A percentile compares a stretch with the other conserved stretches of the same genome.
Conservation (phyloP, 2,888 invertebrate genomes). For the Phragmatobia fuliginosa region DNA sequence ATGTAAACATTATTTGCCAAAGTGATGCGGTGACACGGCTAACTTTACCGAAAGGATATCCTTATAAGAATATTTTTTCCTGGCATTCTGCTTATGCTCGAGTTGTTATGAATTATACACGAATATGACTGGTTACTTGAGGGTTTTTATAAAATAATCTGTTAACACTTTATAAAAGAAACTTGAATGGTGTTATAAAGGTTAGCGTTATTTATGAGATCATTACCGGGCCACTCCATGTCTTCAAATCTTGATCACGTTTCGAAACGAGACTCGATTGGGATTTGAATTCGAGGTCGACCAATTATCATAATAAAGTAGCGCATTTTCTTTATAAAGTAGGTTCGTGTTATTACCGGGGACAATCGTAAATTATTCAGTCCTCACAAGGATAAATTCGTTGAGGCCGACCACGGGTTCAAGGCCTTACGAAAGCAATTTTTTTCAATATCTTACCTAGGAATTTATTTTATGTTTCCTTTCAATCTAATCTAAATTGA, state of each 20-base stretch:
- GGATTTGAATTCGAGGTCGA: slow-evolving; percentile 57
- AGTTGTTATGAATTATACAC: slow-evolving; percentile 36
- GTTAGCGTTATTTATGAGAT: slow-evolving; percentile 61
- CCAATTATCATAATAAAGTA: slow-evolving; percentile 67
- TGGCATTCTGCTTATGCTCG: slow-evolving; percentile 34
- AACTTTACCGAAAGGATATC: slow-evolving; percentile 68
- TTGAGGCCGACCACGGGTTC: slow-evolving; percentile 24
- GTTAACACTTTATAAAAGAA: slow-evolving; percentile 40
- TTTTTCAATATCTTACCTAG: slow-evolving; percentile 24
- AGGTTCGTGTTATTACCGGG: slow-evolving; percentile 55
- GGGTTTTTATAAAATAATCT: slow-evolving; percentile 34
- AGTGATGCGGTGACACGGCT: slow-evolving; percentile 77
- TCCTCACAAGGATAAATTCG: slow-evolving; percentile 33
- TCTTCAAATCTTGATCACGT: slow-evolving; percentile 63
- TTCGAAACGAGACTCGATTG: slow-evolving; percentile 58
- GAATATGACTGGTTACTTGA: slow-evolving; percentile 23
- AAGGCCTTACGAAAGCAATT: slow-evolving; percentile 22
- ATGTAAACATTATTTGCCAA: slow-evolving; percentile 81
- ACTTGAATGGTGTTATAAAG: slow-evolving; percentile 43
- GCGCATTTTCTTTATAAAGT: slow-evolving; percentile 62
- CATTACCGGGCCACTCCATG: slow-evolving; percentile 61
- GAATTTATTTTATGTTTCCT: slow-evolving; percentile 6
- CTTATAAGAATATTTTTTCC: slow-evolving; percentile 59
- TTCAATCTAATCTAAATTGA: neutral
- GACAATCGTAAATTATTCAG: slow-evolving; percentile 59